Base-by-base conservation (phyloP, 2,888 invertebrate species). In the Cinara cedri region DNA sequence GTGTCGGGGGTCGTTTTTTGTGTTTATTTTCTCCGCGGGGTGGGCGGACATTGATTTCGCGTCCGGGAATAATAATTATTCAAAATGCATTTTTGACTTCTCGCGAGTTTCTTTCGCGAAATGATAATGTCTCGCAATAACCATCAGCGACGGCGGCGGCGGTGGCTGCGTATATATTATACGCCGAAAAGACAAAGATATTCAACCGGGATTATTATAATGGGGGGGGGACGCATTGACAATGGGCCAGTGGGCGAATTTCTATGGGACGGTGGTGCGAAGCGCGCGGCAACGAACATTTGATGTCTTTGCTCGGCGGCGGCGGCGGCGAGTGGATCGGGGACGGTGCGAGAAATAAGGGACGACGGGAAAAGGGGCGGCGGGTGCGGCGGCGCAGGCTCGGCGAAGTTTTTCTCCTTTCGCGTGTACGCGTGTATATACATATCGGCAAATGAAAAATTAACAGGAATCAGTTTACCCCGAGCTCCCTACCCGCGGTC, bases 371-470 rank as follows among this genome's bases (percentile, higher is more conserved):
- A 34, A 11, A 16, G 74, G 74, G 19, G 54, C 19, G 42, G 13
- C 13, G 21, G 34, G 49, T 3, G 24, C 21, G 24, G 66, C 34
- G 42, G n/a, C 21, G 24, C 46, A 19, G 42, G n/a, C 3, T 14
- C 21, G 24, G 24, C 10, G 57, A 76, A 68, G 68, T 76, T 76
- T 76, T 76, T 74, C 75, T 75, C 75, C 49, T 34, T 34, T 34
- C 3, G 34, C 6, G 6, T 34, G 6, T 34, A 34, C 6, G 6
- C 6, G 46, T 34, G 49, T 78, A 78, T 34, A 34, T 34, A 34
- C 6, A 49, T 78, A 78, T 68, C 68, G 76, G 68, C 55, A 68
- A 68, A 78, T 78, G 76, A 78, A 78, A 78, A 78, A 78, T 78
- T 78, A 78, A 78, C 76, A 68, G 26, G 68, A 78, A 78, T 78